Evolutionary conservation across 2,113 vertebrate species (phyloP).

Genomic region (Morone saxatilis): DNA sequence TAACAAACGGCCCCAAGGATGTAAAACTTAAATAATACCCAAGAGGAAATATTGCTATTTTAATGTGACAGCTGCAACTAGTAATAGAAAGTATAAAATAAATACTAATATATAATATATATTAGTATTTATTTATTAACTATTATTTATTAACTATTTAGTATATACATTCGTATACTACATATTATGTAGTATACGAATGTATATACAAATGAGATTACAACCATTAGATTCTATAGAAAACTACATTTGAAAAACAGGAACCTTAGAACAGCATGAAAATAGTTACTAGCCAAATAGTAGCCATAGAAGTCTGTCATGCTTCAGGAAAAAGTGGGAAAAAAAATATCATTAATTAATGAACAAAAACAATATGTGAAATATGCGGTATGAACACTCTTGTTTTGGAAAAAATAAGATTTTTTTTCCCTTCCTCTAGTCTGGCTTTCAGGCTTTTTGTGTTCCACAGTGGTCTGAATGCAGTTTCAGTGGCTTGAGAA

Average conservation of each 20-base stretch:
- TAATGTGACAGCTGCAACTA: background rate
- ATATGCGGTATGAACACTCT: no score
- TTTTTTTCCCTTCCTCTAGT: no score
- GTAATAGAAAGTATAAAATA: background rate
- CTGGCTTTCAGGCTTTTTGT: background rate
- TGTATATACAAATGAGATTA: background rate
- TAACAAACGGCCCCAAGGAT: background rate
- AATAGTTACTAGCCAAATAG: background rate
- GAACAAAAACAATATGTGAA: no score
- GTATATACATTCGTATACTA: no score
- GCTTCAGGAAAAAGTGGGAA: no score
- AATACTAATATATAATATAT: background rate
- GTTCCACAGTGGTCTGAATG: background rate
- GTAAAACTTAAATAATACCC: background rate
- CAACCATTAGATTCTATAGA: background rate
- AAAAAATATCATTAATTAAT: no score
- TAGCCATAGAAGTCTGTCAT: background rate
- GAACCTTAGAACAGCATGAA: background rate
- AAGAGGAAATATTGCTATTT: background rate
- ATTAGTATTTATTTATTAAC: no score
- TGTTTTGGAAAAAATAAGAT: no score
- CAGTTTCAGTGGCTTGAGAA: background rate
- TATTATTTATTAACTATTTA: no score
- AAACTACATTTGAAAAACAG: background rate
- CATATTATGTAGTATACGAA: no score